Base-by-base conservation (phyloP, 2,797 vertebrate species). In the Saguinus oedipus region DNA sequence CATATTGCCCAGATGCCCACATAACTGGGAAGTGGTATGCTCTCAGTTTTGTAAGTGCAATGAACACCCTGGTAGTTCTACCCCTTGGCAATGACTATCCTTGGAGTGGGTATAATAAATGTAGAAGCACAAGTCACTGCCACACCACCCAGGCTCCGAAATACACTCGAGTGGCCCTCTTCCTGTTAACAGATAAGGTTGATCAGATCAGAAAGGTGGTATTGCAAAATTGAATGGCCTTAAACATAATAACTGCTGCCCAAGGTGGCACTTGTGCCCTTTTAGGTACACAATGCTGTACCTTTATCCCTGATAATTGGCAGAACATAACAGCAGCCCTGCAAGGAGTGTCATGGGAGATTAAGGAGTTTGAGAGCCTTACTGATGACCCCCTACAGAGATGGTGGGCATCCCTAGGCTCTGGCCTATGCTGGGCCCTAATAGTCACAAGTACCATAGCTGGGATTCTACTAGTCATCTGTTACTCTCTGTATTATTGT, bases 11-110 rank as follows among this genome's bases (percentile, higher is more conserved):
- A 68, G 61, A n/a, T 68, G 61, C 61, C 61, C 0, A 7, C 33
- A n/a, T 68, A 68, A n/a, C 61, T 19, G 15, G 15, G 33, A 68
- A 17, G 61, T 68, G 15, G 61, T 19, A n/a, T 19, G 30, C 15
- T 68, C 7, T 68, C 0, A 1, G 33, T n/a, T 68, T 68, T n/a
- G 7, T 33, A n/a, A 68, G 33, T 68, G 7, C 7, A 4, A 8
- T 68, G 61, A 68, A 33, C 33, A n/a, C 33, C 33, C 61, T 68
- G 33, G 61, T n/a, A 17, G 61, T 68, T 68, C 15, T n/a, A 68
- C 61, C 15, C 1, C 3, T 68, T 68, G 33, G 33, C 15, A 68
- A n/a, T 68, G 33, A 68, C 33, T 68, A n/a, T n/a, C 33, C 7
- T 17, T 68, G 61, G 61, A 68, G 61, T 17, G 30, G 7, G 15